These are phyloP conservation scores for Lepidocyrtoides sp. DNA, from an alignment of 2,888 invertebrate species.

Conservation along the genomic window DNA sequence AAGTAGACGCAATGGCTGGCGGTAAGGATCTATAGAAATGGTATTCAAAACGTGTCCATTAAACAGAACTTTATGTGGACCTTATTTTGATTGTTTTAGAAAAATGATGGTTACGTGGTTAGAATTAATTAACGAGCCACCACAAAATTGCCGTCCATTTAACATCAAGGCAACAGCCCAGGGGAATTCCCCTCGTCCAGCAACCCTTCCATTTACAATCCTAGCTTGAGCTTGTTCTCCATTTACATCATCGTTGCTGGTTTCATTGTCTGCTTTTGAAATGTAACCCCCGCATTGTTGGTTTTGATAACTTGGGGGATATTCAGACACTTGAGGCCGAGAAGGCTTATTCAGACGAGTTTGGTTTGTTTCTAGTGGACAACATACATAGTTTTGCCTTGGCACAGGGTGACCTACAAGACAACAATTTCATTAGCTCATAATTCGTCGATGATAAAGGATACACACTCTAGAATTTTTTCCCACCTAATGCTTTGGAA, in stretches of 20 bases:
- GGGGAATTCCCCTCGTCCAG: slow-evolving; percentile 51
- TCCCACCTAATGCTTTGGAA: slow-evolving; percentile 46
- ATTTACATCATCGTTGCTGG: not conserved
- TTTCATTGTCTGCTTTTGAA: slow-evolving; percentile 24
- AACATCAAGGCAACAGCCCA: slow-evolving; percentile 91
- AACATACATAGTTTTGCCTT: slow-evolving; percentile 58
- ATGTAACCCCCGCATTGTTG: slow-evolving; percentile 41
- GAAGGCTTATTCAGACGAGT: not conserved
- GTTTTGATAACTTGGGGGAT: slow-evolving; percentile 11
- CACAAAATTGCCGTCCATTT: slow-evolving; percentile 95
- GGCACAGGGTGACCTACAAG: slow-evolving; percentile 30
- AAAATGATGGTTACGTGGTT: slow-evolving; percentile 87
- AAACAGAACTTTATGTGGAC: not conserved
- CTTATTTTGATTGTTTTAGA: not conserved
- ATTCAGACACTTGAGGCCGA: not conserved
- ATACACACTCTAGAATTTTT: not conserved
- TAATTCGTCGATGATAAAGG: too few species aligned
- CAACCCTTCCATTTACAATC: slow-evolving; percentile 59
- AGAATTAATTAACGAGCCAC: slow-evolving; percentile 94
- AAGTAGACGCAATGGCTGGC: slow-evolving; percentile 96
- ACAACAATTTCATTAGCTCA: not conserved
- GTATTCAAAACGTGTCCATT: not conserved
- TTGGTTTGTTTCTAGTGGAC: slow-evolving; percentile 27
- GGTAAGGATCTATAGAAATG: slow-evolving; percentile 88
- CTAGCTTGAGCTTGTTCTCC: not conserved